Evolutionary conservation across 2,888 invertebrate genomes (phyloP), one percentile per base, ranked within the genome.

Genomic region (Iphiclides podalirius): DNA sequence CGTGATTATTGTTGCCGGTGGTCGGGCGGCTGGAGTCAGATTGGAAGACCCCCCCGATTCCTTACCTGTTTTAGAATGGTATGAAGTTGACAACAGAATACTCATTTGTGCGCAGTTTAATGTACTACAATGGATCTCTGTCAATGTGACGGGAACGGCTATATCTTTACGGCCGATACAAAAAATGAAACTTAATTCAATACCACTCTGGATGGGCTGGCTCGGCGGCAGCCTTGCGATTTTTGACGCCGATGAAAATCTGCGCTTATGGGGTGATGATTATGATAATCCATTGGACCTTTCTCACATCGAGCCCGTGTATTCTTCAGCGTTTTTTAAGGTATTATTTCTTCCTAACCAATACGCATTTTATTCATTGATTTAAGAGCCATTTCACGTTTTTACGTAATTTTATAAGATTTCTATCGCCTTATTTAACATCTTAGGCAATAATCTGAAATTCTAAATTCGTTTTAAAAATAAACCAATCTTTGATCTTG

Each of bases 11-110:
- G 88, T 89, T 2, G 88, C 85, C 1, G 88, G 88, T 52, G 83
- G 78, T 7, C 71, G 75, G 28, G 82, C 84, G 1, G 79, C 84
- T 0, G 85, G 85, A 2, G 60, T 85, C 11, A 90, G 96, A 47
- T 87, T 98, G 23, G 93, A 92, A 44, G 93, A 94, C 36, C 92
- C 93, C 0, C 81, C 96, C 0, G 91, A 93, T 47, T 95, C 95
- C 4, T 91, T 98, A 23, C 99, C 99, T 0, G 91, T 98, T 38
- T 87, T 99, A 15, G 94, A 96, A 20, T 99, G 98, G 98, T 97
- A 78, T 47, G 80, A 83, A 61, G 63, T 68, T 8, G 85, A 88
- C 39, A 96, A 95, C 72, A 96, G 97, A 9, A 94, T 98, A 6
- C 88, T 98, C 47, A 96, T 98, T 0, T 96, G 97, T 72, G 98